phyloP scores from a whole-genome alignment of 92 coral and sea anemone genomes.

The Montipora capitata region DNA sequence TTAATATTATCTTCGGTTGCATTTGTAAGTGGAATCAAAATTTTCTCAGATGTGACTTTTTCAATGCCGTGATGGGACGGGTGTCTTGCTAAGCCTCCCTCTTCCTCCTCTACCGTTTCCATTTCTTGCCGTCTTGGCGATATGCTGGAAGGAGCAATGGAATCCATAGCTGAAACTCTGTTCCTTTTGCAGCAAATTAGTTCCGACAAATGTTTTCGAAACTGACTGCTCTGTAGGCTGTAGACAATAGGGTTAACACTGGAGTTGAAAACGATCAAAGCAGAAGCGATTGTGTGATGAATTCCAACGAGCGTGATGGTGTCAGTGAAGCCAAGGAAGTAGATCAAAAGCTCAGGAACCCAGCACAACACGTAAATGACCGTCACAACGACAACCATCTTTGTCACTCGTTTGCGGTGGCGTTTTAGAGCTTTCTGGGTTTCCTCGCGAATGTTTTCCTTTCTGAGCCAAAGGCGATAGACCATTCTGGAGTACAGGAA shows the following conservation, averaged over 20 bases:
- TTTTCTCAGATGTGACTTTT: neutral
- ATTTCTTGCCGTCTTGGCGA: neutral
- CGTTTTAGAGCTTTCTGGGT: slow-evolving; percentile 65
- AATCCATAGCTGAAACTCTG: slow-evolving; percentile 9
- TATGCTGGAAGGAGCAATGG: neutral
- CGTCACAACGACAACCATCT: slow-evolving; percentile 67
- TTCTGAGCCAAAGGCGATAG: slow-evolving; percentile 72
- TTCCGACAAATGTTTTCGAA: slow-evolving; percentile 66
- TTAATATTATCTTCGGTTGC: neutral
- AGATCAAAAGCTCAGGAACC: slow-evolving; percentile 75
- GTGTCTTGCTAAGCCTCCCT: neutral
- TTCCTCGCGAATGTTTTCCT: slow-evolving; percentile 38
- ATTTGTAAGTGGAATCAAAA: neutral
- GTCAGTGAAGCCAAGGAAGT: slow-evolving; percentile 67
- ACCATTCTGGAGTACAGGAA: slow-evolving; percentile 68
- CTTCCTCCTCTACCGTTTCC: slow-evolving; percentile 19
- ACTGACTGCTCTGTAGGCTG: slow-evolving; percentile 73
- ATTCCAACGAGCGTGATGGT: slow-evolving; percentile 49
- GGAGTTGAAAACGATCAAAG: slow-evolving; percentile 74
- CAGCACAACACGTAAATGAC: slow-evolving; percentile 67
- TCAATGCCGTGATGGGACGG: slow-evolving; percentile 8
- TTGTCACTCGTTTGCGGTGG: slow-evolving; percentile 77
- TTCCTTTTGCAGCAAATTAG: slow-evolving; percentile 61
- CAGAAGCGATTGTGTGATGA: slow-evolving; percentile 69
- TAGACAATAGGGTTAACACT: slow-evolving; percentile 77